These are phyloP conservation scores for Patella ulyssiponensis DNA, from an alignment of 2,888 invertebrate species.

Conservation along the genomic window DNA sequence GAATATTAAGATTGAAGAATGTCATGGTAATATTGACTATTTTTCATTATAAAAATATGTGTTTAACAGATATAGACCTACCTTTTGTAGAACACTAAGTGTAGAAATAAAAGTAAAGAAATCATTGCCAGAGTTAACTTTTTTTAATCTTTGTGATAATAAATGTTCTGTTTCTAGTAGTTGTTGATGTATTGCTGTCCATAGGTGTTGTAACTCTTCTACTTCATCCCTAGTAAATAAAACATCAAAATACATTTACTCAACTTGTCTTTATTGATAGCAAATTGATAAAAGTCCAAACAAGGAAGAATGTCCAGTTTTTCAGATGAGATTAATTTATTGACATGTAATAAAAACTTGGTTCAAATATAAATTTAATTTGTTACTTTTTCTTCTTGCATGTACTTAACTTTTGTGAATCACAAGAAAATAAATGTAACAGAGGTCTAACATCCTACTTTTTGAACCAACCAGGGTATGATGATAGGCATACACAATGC, in stretches of 20 bases:
- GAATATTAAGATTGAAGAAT: no score
- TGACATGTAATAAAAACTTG: no score
- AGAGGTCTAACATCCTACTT: no score
- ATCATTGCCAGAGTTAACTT: slow-evolving; percentile 51
- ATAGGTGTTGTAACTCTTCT: slow-evolving; percentile 55
- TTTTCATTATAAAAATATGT: no score
- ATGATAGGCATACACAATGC: no score
- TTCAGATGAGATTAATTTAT: no score
- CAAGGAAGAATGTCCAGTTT: neutral
- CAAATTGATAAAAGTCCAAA: neutral
- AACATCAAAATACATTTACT: neutral
- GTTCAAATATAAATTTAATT: no score
- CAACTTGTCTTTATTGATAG: neutral
- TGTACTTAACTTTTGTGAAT: no score
- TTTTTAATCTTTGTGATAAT: slow-evolving; percentile 47
- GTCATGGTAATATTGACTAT: no score
- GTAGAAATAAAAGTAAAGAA: slow-evolving; percentile 51
- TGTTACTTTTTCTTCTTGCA: no score
- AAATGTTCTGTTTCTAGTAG: slow-evolving; percentile 56
- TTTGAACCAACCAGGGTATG: no score
- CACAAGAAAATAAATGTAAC: no score
- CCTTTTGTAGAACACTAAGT: slow-evolving; percentile 54
- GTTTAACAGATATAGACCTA: slow-evolving; percentile 24
- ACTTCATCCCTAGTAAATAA: slow-evolving; percentile 50
- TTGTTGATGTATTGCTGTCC: slow-evolving; percentile 58